These are phyloP conservation scores for Plestiodon gilberti DNA, from an alignment of 2,113 vertebrate genomes.

Conservation along the genomic window DNA sequence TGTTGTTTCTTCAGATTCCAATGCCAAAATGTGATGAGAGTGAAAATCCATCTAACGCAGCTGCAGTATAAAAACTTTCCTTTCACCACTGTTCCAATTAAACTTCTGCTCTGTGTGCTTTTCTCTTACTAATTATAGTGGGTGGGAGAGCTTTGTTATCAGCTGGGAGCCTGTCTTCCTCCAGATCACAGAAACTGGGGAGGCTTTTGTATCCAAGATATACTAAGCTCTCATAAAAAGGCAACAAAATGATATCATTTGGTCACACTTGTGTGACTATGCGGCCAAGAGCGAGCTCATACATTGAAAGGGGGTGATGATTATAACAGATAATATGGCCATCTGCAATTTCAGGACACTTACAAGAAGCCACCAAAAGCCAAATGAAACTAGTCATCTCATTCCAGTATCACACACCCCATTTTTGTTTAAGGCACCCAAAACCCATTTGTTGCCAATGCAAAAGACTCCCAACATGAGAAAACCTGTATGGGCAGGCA, in stretches of 20 bases:
- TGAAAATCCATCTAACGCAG: background rate
- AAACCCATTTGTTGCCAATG: background rate
- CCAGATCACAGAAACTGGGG: background rate
- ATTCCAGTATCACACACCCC: background rate
- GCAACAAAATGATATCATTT: background rate
- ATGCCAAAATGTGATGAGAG: background rate
- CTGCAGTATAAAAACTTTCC: background rate
- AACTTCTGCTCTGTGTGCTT: conserved; percentile 3
- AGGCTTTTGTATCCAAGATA: background rate
- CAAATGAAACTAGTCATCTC: background rate
- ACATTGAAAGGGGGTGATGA: background rate
- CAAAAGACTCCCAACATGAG: too few relatives aligned
- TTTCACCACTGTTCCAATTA: background rate
- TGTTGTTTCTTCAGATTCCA: background rate
- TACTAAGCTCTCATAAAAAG: background rate
- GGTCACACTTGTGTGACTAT: background rate
- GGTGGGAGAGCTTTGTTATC: conserved; percentile 19
- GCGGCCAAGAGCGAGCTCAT: too few relatives aligned
- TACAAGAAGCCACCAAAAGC: background rate
- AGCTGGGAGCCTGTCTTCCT: background rate
- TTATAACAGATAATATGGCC: background rate
- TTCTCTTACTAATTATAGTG: conserved; percentile 31
- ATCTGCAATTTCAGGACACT: background rate
- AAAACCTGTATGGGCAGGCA: background rate
- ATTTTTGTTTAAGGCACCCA: too few relatives aligned